Evolutionary conservation across 2,888 invertebrate species (phyloP).

Genomic region (Drosophila eohydei): DNA sequence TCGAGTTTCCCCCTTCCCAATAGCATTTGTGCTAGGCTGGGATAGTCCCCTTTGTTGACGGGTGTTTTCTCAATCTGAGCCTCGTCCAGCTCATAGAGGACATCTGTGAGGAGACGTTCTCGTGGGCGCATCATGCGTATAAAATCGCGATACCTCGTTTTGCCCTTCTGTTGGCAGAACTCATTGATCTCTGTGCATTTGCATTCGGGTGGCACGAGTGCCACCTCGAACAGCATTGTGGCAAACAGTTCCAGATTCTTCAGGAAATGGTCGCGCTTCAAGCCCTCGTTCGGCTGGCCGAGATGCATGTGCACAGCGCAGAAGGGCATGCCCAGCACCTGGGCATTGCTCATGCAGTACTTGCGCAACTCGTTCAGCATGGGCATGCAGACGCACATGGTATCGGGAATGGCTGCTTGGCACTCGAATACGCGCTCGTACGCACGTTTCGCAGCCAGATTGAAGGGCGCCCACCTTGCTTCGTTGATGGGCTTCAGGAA

Average conservation of each 20-base stretch:
- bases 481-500: constrained; percentile 36
- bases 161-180: constrained; percentile 35
- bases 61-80: constrained; percentile 2
- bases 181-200: constrained; percentile 42
- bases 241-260: constrained; percentile 29
- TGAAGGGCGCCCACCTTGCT: constrained; percentile 2
- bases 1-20: constrained; percentile 8
- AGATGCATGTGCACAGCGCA: constrained; percentile 32
- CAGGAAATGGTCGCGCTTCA: constrained; percentile 18
- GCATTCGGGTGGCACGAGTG: constrained; percentile 35
- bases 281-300: constrained; percentile 29
- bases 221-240: constrained; percentile 44
- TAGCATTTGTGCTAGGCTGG: background rate
- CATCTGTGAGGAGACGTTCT: background rate
- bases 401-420: constrained; percentile 33
- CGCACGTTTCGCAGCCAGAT: constrained; percentile 19
- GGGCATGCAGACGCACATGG: constrained; percentile 30
- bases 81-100: constrained; percentile 43
- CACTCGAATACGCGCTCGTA: constrained; percentile 20
- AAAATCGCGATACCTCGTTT: constrained; percentile 27
- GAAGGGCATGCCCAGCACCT: constrained; percentile 49
- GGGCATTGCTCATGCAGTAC: constrained; percentile 24
- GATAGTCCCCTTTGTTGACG: background rate
- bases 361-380: constrained; percentile 41
- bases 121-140: constrained; percentile 10